These are phyloP conservation scores for Plumapathes pennacea DNA, from an alignment of 92 coral and sea anemone genomes.

Conservation along the genomic window DNA sequence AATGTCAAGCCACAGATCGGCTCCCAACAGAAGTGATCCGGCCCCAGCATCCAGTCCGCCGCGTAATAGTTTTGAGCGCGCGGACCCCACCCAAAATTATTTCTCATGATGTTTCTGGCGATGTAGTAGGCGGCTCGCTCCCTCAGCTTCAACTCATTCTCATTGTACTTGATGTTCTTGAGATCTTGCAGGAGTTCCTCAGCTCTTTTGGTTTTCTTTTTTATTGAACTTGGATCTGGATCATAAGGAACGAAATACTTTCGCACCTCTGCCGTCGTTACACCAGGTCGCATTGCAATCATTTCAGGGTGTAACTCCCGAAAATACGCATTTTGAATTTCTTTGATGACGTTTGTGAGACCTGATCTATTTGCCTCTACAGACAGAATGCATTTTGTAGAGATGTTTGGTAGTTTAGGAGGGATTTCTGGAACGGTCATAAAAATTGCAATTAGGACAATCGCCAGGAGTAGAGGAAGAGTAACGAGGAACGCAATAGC, in stretches of 20 bases:
- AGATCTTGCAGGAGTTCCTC: slow-evolving; percentile 34
- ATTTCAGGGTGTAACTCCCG: slow-evolving; percentile 18
- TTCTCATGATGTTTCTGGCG: slow-evolving; percentile 43
- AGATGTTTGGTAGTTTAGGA: slow-evolving; percentile 2
- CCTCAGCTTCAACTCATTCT: slow-evolving; percentile 25
- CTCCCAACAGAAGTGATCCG: slow-evolving; percentile 78
- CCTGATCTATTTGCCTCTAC: slow-evolving; percentile 16
- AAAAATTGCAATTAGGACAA: slow-evolving; percentile 6
- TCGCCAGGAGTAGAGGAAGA: slow-evolving; percentile 1
- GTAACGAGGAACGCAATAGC: neutral
- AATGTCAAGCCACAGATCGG: slow-evolving; percentile 30
- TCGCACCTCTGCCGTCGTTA: slow-evolving; percentile 25
- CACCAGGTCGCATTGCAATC: slow-evolving; percentile 9
- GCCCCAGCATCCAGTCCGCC: slow-evolving; percentile 85
- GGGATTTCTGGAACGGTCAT: slow-evolving; percentile 2
- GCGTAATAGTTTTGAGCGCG: slow-evolving; percentile 68
- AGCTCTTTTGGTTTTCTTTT: slow-evolving; percentile 44
- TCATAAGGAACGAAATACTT: slow-evolving; percentile 47
- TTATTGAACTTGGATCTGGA: slow-evolving; percentile 44
- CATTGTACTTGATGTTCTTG: slow-evolving; percentile 13
- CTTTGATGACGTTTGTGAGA: slow-evolving; percentile 1
- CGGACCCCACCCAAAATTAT: slow-evolving; percentile 59
- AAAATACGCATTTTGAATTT: slow-evolving; percentile 1
- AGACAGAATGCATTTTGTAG: slow-evolving; percentile 3
- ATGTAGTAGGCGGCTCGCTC: slow-evolving; percentile 57